These are phyloP conservation scores for Cecidostiba fungosa DNA, from an alignment of 2,888 invertebrate genomes.

Conservation along the genomic window DNA sequence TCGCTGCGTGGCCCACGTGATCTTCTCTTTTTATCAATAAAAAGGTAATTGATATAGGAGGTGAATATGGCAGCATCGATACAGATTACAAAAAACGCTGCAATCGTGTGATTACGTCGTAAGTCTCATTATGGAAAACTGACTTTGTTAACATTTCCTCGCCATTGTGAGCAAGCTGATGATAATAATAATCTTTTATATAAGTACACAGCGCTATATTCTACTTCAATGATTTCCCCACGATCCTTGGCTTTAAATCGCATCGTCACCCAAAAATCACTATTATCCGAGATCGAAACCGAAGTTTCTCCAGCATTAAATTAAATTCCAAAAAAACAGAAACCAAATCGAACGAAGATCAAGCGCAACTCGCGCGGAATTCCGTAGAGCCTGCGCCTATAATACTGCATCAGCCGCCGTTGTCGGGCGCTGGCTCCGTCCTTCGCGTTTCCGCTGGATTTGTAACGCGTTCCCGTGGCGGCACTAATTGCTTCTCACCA, in stretches of 20 bases:
- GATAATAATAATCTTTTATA: not conserved
- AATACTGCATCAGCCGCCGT: not conserved
- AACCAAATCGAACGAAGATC: not conserved
- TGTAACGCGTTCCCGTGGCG: slow-evolving; percentile 60
- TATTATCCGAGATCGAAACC: too few relatives aligned
- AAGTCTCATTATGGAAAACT: not conserved
- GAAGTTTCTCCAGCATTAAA: too few relatives aligned
- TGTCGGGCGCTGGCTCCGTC: slow-evolving; percentile 29
- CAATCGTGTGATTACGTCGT: not conserved
- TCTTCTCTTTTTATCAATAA: not conserved
- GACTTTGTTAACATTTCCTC: slow-evolving; percentile 5
- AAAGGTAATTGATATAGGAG: not conserved
- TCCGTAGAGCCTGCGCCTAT: slow-evolving; percentile 6
- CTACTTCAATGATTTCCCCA: too few relatives aligned
- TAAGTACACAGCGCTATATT: not conserved
- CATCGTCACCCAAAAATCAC: not conserved
- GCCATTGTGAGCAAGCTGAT: too few relatives aligned
- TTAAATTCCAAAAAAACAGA: too few relatives aligned
- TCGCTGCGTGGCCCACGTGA: not conserved
- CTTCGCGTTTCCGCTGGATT: slow-evolving; percentile 62
- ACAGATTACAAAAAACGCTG: not conserved
- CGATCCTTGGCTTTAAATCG: not conserved
- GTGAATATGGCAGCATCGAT: not conserved
- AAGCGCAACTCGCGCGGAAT: slow-evolving; percentile 10
- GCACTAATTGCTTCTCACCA: slow-evolving; percentile 66